Base-by-base conservation (phyloP, 2,888 invertebrate species). In the Microctonus brassicae region DNA sequence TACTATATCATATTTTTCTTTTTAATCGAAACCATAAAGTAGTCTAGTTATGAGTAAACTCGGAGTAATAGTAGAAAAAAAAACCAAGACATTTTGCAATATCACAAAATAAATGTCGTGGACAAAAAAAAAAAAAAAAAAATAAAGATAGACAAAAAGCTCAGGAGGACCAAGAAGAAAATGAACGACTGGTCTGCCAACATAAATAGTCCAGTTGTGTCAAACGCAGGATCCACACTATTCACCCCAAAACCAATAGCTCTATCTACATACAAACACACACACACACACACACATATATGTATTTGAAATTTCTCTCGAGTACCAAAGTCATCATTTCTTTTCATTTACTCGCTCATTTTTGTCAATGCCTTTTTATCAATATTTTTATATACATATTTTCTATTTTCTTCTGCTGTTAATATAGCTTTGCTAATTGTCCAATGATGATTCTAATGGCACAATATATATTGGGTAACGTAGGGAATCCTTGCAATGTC, bases 181-280 rank as follows among this genome's bases (percentile, higher is more conserved):
- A 69, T 73, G 70, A 53, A 72, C 60, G 33, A 39, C 34, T 63
- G 52, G 58, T 55, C 64, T 33, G 57, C 66, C 72, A 72, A 73
- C 75, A 73, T 76, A 76, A 76, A 76, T 75, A 75, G 70, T 47
- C 69, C 68, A 58, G 72, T 72, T 63, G 65, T 69, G 76, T 75
- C 75, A 75, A 69, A 67, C 42, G 39, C 76, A 76, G 73, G 70
- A 57, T 52, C 60, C 13, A 55, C 22, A 65, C 20, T 24, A n/a
- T 67, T 29, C 39, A 57, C 36, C 29, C 62, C 42, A 63, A 55
- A 42, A 24, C 61, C 55, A 47, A 47, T 47, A 17, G 47, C 47
- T 47, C 7, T 20, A 17, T 42, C 42, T n/a, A 42, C n/a, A 17
- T 42, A 29, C n/a, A n/a, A n/a, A n/a, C n/a, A n/a, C n/a, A n/a